Base-by-base conservation (phyloP, 2,888 invertebrate species). In the Leptarthrus brevirostris region DNA sequence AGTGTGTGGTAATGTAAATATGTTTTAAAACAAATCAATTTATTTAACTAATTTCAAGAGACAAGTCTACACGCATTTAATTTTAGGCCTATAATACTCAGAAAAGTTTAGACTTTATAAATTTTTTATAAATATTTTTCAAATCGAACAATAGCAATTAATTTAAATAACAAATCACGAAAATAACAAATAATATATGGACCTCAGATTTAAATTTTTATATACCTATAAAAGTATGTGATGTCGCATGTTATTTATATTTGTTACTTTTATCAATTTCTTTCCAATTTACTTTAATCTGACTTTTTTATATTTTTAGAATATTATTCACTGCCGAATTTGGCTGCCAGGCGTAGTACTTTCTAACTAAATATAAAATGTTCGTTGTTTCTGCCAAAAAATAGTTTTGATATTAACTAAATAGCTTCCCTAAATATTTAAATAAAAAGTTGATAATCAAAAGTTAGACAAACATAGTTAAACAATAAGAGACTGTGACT, bases 1-100 rank as follows among this genome's bases (percentile, higher is more conserved):
- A 95, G 87, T 96, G 96, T 89, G 87, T 88, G 85, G 89, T 92
- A 85, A 90, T 91, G 90, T 91, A 91, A 90, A 86, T 72, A 75
- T 36, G 24, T 66, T 52, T 18, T 52, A 49, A 52, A 81, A 81
- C 76, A 76, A 73, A 73, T 30, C 14, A 66, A 22, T 66, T 66
- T 54, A 36, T 56, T 69, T 56, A 54, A 61, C 8, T 47, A 69
- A 53, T 36, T 49, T 22, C 14, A 70, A 30, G 6, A 69, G 16
- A 52, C 53, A 53, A 66, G 61, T 70, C 44, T 70, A 53, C 53
- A 70, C 53, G 53, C 53, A 52, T 70, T 52, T 70, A 24, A 70
- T 53, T 70, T 70, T 52, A 53, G 70, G 70, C 70, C 70, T 70
- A 70, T 34, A 70, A 70, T 70, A 70, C 70, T 70, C 70, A 53